A percentile compares a stretch with the other conserved stretches of the same genome.
Evolutionary conservation across 2,113 vertebrate genomes (phyloP).

Genomic region (Lontra canadensis): DNA sequence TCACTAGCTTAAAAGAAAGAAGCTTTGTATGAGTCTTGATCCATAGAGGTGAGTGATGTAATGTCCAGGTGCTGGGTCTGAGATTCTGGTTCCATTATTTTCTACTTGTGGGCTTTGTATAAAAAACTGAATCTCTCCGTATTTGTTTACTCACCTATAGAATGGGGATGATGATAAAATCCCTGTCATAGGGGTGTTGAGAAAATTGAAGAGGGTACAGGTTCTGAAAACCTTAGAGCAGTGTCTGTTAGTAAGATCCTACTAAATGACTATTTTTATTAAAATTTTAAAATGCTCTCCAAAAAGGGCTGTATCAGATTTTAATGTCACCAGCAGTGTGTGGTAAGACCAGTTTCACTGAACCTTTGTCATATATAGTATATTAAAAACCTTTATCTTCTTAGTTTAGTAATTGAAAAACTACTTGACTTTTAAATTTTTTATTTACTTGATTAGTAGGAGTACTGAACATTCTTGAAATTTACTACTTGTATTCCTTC

Average conservation of each 20-base stretch:
- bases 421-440: not conserved
- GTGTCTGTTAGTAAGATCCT: not conserved
- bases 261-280: not conserved
- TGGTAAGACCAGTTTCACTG: not conserved
- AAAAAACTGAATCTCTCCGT: not conserved
- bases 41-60: not conserved
- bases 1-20: not conserved
- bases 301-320: not conserved
- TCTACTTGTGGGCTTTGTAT: not conserved
- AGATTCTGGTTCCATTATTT: not conserved
- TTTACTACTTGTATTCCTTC: not conserved
- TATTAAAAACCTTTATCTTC: not conserved
- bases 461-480: not conserved
- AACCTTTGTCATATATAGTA: not conserved
- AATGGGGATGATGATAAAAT: not conserved
- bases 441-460: not conserved
- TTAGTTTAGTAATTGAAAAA: constrained; percentile 5
- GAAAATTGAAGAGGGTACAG: not conserved
- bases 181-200: not conserved
- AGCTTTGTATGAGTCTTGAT: not conserved
- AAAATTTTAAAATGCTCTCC: not conserved
- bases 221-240: not conserved
- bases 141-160: not conserved
- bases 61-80: not conserved
- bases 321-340: not conserved